Evolutionary conservation across 2,888 invertebrate genomes (phyloP), one percentile per base, ranked within the genome.

Genomic region (Drosophila gaucha): DNA sequence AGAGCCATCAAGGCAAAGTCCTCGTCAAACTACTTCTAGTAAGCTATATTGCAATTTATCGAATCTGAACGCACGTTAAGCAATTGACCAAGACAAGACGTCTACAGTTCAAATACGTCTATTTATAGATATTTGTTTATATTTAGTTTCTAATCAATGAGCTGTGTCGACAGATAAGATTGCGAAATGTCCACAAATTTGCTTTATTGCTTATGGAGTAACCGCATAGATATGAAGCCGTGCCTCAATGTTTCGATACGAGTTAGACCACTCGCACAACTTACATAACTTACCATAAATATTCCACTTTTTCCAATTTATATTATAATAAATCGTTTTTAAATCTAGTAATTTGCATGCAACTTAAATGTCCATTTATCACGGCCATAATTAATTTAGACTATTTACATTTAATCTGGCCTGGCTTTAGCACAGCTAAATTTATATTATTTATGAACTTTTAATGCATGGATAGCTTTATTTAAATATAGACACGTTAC

Each of bases 301-400:
- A 30, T 35, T 43, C n/a, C 10, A n/a, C 1, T 4, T 28, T 30
- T 16, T 28, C 10, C 5, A 16, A 16, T 3, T 22, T 28, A 51
- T 31, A 0, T 31, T 52, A 60, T 57, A 67, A 80, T 49, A 56
- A 70, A 82, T 82, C 64, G 80, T 8, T 82, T 86, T 82, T 82
- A 86, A 71, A 82, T 86, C 86, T 74, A 36, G 14, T 62, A 71
- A 86, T 82, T 82, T 82, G 80, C 80, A 82, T 86, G 71, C 20
- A 76, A 67, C 68, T 83, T 82, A 82, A 82, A 82, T 64, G 47
- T 52, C 80, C 77, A 86, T 86, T 75, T 33, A 70, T 80, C 86
- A 80, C 64, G 2, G 31, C 38, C 38, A 18, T 50, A 74, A 59
- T 67, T 46, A 39, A 30, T 49, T 47, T 46, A 35, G 46, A n/a